Base-by-base conservation (phyloP, 2,113 vertebrate species). In the Dicrurus megarhynchus region DNA sequence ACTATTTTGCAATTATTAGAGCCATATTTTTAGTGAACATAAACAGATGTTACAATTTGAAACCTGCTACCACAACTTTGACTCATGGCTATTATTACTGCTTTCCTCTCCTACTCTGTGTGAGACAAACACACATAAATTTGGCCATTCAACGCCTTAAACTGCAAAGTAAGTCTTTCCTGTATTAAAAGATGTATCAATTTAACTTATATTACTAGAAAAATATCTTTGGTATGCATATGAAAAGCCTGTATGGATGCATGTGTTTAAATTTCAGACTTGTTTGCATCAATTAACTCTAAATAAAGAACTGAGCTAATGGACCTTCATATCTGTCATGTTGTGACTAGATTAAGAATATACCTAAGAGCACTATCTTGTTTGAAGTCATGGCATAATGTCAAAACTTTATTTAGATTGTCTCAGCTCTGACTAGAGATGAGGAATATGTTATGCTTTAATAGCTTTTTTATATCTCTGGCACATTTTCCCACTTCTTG, bases 1-100 rank as follows among this genome's bases (percentile, higher is more conserved):
- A 64, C 9, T 7, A 69, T 68, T 41, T 88, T 73, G 67, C 49
- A 94, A 71, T 95, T 96, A 96, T 97, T 97, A 94, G 17, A 95
- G 56, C 63, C 78, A 94, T 96, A 95, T 84, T 93, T 97, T 94
- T 71, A 67, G 57, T 35, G 80, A 86, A 57, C 47, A 27, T 65
- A 41, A 39, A 91, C 10, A 76, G 63, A 93, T 39, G 60, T 21
- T 79, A 35, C 78, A 42, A n/a, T 79, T 42, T 71, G 65, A 91
- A 94, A 73, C 22, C 32, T 89, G 57, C 37, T 85, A 50, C 24
- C 18, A 39, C 26, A 65, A 21, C 53, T 95, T 97, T 97, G 70
- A 93, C 57, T 83, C 78, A 85, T 84, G 42, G 67, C 32, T 91
- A 9, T 89, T 85, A 76, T 93, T 95, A 79, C 28, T 61, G 28